Percentiles rank a stretch among this genome's conserved stretches.
These are phyloP conservation scores for Cecropterus lyciades DNA, from an alignment of 1,140 invertebrate genomes.

Conservation along the genomic window DNA sequence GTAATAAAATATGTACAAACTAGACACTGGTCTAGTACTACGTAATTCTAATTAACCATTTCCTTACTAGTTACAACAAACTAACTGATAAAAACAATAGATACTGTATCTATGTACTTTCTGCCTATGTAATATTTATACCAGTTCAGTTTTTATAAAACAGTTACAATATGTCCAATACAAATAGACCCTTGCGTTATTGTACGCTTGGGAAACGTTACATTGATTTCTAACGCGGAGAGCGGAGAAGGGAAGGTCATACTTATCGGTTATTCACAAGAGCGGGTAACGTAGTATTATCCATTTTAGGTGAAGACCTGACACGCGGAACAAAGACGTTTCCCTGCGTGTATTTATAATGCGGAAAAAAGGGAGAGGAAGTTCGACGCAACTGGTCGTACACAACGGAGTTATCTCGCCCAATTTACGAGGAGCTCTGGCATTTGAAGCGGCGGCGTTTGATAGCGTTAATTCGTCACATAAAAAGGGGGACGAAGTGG, in stretches of 20 bases:
- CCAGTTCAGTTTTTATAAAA: neutral
- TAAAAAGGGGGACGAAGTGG: slow-evolving; percentile 27
- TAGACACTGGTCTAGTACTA: too few species aligned
- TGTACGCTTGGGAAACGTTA: neutral
- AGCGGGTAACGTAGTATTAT: slow-evolving; percentile 1
- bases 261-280: slow-evolving; percentile 21
- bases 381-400: slow-evolving; percentile 18
- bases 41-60: neutral
- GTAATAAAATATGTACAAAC: too few species aligned
- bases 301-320: slow-evolving; percentile 11
- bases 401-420: neutral
- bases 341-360: slow-evolving; percentile 2
- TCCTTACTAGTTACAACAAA: neutral
- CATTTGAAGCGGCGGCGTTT: neutral
- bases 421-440: slow-evolving; percentile 14
- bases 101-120: slow-evolving; percentile 4
- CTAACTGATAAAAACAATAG: neutral
- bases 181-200: neutral
- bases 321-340: slow-evolving; percentile 7
- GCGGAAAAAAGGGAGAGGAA: slow-evolving; percentile 6
- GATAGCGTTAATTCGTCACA: slow-evolving; percentile 13
- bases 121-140: slow-evolving; percentile 1
- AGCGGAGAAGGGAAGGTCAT: slow-evolving; percentile 27
- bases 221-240: neutral
- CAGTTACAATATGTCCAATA: neutral